Percentiles rank a stretch among this genome's conserved stretches.
phyloP scores from a whole-genome alignment of 2,797 vertebrate species.

The Passerculus sandwichensis region DNA sequence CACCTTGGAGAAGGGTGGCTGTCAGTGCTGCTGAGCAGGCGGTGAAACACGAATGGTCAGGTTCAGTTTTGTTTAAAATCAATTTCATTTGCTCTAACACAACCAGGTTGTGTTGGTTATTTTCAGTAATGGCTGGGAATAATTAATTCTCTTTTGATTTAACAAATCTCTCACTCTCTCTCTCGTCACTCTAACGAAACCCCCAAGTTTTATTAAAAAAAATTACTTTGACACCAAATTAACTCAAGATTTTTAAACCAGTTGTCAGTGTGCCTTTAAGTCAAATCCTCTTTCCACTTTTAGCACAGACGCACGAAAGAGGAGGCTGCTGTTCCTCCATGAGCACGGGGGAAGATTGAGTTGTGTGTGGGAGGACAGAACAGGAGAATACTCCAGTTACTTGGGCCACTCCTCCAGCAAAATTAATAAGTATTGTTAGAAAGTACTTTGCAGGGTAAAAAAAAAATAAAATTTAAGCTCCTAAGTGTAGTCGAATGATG shows the following conservation, averaged over 20 bases:
- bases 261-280: slow-evolving; percentile 50
- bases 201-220: slow-evolving; percentile 18
- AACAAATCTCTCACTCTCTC: neutral
- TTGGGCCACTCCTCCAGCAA: slow-evolving; percentile 60
- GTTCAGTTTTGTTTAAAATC: slow-evolving; percentile 61
- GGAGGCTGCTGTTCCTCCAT: slow-evolving; percentile 10
- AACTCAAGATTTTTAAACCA: slow-evolving; percentile 35
- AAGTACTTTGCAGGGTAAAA: slow-evolving; percentile 9
- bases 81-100: neutral
- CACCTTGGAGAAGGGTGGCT: neutral
- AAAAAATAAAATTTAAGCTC: neutral
- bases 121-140: slow-evolving; percentile 18
- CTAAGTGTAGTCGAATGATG: slow-evolving; percentile 18
- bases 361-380: slow-evolving; percentile 61
- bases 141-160: slow-evolving; percentile 41
- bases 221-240: neutral
- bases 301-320: slow-evolving; percentile 32
- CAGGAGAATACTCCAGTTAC: slow-evolving; percentile 55
- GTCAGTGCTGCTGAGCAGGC: fast-evolving
- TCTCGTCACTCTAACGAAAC: neutral
- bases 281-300: slow-evolving; percentile 49
- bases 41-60: neutral
- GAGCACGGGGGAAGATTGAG: slow-evolving; percentile 44
- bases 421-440: slow-evolving; percentile 67
- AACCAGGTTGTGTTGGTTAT: neutral